Evolutionary conservation across 53 echinoderm and acorn worm genomes (phyloP).

Genomic region (Mesocentrotus franciscanus): DNA sequence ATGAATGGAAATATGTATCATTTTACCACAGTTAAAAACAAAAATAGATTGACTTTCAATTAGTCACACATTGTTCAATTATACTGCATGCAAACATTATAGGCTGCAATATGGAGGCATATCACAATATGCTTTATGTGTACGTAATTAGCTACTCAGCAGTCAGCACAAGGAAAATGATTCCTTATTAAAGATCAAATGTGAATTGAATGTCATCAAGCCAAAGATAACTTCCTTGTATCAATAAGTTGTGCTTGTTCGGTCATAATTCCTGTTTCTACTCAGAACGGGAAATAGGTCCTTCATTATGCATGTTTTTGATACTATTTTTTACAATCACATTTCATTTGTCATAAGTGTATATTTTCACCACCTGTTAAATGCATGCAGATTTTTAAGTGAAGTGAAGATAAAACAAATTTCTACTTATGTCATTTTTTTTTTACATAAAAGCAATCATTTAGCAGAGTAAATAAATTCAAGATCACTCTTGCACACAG

Average conservation of each 20-base stretch:
- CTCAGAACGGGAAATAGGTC: not conserved
- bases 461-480: not conserved
- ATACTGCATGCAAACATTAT: not conserved
- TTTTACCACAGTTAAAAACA: not conserved
- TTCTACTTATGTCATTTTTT: not conserved
- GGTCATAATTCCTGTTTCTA: not conserved
- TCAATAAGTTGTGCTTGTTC: not conserved
- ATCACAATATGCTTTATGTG: not conserved
- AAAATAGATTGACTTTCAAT: not conserved
- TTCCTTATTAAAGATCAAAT: not conserved
- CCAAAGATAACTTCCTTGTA: constrained; percentile 36
- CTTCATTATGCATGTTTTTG: not conserved
- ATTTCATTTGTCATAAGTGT: not conserved
- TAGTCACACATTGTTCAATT: not conserved
- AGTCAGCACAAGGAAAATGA: not conserved
- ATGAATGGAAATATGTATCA: no score
- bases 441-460: not conserved
- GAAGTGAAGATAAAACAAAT: not conserved
- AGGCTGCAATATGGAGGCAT: not conserved
- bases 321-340: not conserved
- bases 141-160: not conserved
- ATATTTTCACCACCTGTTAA: not conserved
- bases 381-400: not conserved
- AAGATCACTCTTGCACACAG: no score
- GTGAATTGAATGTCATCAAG: not conserved